phyloP scores from a whole-genome alignment of 2,888 invertebrate genomes.

The Xylota segnis region DNA sequence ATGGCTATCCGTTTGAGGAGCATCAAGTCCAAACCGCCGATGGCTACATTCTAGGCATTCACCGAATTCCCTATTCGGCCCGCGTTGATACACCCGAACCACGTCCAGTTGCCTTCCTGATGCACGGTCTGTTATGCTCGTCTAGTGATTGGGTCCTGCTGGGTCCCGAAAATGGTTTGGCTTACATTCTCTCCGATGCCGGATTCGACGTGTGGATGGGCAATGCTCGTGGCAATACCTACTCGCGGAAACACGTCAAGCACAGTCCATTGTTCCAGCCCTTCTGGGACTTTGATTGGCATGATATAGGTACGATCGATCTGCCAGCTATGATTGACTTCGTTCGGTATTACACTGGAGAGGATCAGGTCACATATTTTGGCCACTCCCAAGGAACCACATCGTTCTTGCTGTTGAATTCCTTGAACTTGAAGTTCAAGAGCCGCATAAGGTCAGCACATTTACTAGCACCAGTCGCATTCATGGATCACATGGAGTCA shows the following conservation, averaged over 20 bases:
- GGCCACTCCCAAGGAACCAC: constrained; percentile 81
- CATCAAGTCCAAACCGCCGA: constrained; percentile 86
- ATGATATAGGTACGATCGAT: constrained; percentile 80
- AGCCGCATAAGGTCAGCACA: constrained; percentile 80
- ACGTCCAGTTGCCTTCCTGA: constrained; percentile 79
- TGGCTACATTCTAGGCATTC: constrained; percentile 81
- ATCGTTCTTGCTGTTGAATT: constrained; percentile 78
- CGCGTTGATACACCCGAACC: constrained; percentile 50
- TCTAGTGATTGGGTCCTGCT: constrained; percentile 81
- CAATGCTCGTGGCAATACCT: constrained; percentile 81
- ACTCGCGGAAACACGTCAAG: constrained; percentile 79
- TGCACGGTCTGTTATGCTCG: constrained; percentile 81
- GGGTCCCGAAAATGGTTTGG: constrained; percentile 79
- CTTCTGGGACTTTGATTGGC: constrained; percentile 81
- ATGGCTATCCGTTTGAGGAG: constrained; percentile 82
- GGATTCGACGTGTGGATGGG: constrained; percentile 82
- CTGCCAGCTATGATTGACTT: constrained; percentile 81
- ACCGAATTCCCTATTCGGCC: constrained; percentile 81
- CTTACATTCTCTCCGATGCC: constrained; percentile 79
- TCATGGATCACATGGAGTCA: constrained; percentile 80
- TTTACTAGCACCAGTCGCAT: constrained; percentile 80
- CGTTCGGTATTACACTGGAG: constrained; percentile 78
- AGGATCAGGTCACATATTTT: constrained; percentile 77
- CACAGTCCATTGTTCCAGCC: constrained; percentile 77
- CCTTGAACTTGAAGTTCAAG: constrained; percentile 78